These are phyloP conservation scores for Hydraecia micacea DNA, from an alignment of 2,888 invertebrate species.

Conservation along the genomic window DNA sequence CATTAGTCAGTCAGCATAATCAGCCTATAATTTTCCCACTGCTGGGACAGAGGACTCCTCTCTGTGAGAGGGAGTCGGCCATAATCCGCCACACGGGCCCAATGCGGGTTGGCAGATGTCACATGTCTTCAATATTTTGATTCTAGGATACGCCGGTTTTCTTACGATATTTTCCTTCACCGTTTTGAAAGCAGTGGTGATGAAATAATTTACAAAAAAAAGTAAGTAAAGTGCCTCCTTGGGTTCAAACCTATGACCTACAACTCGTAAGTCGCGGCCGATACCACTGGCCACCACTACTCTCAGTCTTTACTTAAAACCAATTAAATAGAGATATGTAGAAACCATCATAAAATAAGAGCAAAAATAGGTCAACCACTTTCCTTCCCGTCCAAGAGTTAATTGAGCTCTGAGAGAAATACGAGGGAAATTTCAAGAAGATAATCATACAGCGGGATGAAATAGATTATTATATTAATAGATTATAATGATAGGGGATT, in stretches of 20 bases:
- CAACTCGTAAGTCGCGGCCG: too few relatives aligned
- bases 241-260: too few relatives aligned
- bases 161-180: too few relatives aligned
- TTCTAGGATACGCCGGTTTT: too few relatives aligned
- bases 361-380: neutral
- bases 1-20: neutral
- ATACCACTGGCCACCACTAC: neutral
- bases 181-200: too few relatives aligned
- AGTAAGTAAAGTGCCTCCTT: too few relatives aligned
- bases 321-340: neutral
- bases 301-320: neutral
- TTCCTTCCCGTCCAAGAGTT: constrained; percentile 17
- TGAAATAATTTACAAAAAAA: too few relatives aligned
- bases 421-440: neutral
- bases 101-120: neutral
- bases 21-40: neutral
- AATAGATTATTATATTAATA: constrained; percentile 5
- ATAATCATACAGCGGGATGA: neutral
- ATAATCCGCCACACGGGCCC: too few relatives aligned
- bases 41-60: too few relatives aligned
- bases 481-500: constrained; percentile 1
- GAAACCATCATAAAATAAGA: neutral
- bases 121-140: neutral
- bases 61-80: too few relatives aligned
- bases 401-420: constrained; percentile 11